Conservation (phyloP, 2,888 invertebrate genomes). For the Scaptomyza cyrtandrae region DNA sequence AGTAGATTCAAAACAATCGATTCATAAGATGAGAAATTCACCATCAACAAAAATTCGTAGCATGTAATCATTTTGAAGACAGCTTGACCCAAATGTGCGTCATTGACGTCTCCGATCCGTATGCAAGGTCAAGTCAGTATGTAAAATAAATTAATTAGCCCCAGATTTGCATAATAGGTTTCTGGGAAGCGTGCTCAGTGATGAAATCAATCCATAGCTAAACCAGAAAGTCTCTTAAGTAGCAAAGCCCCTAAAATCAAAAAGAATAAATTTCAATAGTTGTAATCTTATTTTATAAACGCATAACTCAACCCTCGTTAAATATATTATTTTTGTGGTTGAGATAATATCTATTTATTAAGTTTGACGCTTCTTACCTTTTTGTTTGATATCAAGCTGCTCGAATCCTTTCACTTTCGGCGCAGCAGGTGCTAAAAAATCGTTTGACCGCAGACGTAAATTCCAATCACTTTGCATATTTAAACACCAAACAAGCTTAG, state of each 20-base stretch:
- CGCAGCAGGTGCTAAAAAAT: constrained; percentile 26
- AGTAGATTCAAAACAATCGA: background rate
- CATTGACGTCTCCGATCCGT: constrained; percentile 48
- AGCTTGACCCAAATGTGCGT: constrained; percentile 57
- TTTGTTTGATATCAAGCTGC: constrained; percentile 1
- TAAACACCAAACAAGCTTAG: constrained; percentile 62
- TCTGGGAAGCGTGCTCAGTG: constrained; percentile 22
- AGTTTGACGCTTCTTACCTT: background rate
- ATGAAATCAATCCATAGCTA: background rate
- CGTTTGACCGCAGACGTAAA: constrained; percentile 8
- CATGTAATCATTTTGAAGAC: constrained; percentile 40
- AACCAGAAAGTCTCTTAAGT: background rate
- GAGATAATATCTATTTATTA: constrained; percentile 8
- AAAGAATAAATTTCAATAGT: background rate
- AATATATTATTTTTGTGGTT: too few relatives aligned
- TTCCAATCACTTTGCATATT: constrained; percentile 18
- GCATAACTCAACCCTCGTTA: background rate
- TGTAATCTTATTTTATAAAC: background rate
- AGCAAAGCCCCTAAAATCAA: background rate
- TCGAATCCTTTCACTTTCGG: constrained; percentile 66
- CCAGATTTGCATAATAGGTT: constrained; percentile 62
- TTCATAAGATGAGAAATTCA: constrained; percentile 3
- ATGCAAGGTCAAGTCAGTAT: constrained; percentile 47
- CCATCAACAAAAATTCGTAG: constrained; percentile 29
- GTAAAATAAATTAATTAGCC: constrained; percentile 61